A percentile compares a stretch with the other conserved stretches of the same genome.
Evolutionary conservation across 2,888 invertebrate genomes (phyloP).

Genomic region (Brachycybe producta): DNA sequence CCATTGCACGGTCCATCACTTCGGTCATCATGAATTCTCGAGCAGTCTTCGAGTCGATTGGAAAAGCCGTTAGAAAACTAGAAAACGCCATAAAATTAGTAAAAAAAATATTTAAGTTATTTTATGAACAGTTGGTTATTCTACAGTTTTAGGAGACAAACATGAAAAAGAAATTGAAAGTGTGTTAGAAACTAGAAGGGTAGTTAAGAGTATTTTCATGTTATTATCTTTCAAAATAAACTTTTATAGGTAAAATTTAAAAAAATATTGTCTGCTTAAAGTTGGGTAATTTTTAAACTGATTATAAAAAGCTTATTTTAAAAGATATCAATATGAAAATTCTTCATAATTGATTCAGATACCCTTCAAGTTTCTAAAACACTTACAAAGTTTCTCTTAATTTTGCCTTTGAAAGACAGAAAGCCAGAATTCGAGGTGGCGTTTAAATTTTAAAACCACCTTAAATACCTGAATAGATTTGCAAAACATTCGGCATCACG

Average conservation of each 20-base stretch:
- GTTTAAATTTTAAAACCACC: not conserved
- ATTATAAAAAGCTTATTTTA: no score
- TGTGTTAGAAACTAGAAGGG: not conserved
- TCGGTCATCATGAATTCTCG: constrained; percentile 13
- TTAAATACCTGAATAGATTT: constrained; percentile 6
- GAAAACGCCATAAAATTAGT: not conserved
- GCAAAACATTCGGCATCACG: constrained; percentile 2
- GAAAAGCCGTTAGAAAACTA: constrained; percentile 1
- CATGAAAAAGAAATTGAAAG: not conserved
- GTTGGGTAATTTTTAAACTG: no score
- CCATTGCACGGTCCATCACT: constrained; percentile 4
- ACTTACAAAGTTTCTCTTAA: no score
- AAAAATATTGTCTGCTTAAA: no score
- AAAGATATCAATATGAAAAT: no score
- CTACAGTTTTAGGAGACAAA: not conserved
- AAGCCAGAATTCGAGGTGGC: no score
- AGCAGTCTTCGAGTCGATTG: not conserved
- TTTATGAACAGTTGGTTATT: no score
- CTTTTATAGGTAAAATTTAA: no score
- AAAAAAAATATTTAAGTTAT: not conserved
- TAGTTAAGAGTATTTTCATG: no score
- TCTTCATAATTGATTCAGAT: no score
- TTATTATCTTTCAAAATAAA: no score
- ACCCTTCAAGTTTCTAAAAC: no score
- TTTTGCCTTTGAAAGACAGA: constrained; percentile 1